Percentiles rank a stretch among this genome's conserved stretches.
phyloP scores from a whole-genome alignment of 2,797 vertebrate genomes.

The Natrix natrix region DNA sequence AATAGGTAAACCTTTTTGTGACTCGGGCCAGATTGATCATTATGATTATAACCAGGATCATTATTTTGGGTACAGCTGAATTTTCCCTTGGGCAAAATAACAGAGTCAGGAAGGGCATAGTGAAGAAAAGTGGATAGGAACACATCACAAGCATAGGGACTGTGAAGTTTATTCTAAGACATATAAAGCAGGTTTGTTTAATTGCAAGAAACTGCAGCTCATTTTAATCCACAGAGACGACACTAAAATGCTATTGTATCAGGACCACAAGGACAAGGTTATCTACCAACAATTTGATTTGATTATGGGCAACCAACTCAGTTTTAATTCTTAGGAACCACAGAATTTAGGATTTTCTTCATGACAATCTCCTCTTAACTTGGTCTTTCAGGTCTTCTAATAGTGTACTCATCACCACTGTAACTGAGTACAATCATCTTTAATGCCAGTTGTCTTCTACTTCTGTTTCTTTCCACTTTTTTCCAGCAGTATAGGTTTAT shows the following conservation, averaged over 20 bases:
- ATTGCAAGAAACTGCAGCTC: not conserved
- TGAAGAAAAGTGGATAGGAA: not conserved
- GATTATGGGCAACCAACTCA: not conserved
- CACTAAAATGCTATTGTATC: not conserved
- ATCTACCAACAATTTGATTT: not conserved
- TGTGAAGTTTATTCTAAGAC: not conserved
- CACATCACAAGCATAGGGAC: not conserved
- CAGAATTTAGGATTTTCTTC: not conserved
- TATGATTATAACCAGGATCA: not conserved
- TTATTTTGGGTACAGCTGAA: not conserved
- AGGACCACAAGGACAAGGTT: not conserved
- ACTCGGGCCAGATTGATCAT: not conserved
- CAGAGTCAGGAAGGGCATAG: not conserved
- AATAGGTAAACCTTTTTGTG: not conserved
- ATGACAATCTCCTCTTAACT: not conserved
- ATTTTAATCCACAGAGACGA: not conserved
- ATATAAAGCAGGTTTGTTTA: not conserved
- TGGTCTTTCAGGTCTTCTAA: not conserved
- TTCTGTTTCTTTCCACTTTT: not conserved
- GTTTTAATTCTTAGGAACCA: not conserved
- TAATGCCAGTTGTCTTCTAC: not conserved
- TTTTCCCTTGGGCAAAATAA: not conserved
- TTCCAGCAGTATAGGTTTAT: too few species aligned
- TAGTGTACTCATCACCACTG: not conserved
- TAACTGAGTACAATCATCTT: not conserved